These are phyloP conservation scores for Pseudococcus viburni DNA, from an alignment of 2,888 invertebrate genomes.

Conservation along the genomic window DNA sequence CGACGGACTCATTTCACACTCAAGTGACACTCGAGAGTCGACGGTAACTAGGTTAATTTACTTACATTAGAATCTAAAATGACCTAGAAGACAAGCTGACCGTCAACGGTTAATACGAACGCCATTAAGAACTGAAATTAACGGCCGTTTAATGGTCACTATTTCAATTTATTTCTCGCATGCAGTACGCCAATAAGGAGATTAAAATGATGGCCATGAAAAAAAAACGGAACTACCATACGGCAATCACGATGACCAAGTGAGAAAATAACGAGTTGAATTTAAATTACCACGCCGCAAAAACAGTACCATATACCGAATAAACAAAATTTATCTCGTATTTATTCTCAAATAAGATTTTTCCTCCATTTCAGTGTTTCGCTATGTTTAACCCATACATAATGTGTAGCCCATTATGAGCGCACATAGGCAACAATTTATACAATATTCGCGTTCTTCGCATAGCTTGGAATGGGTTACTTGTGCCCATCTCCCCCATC, in stretches of 20 bases:
- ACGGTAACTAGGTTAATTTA: conserved; percentile 64
- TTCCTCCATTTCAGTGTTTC: background rate
- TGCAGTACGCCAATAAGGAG: conserved; percentile 58
- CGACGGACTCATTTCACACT: conserved; percentile 59
- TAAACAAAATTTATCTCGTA: conserved; percentile 2
- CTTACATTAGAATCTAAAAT: conserved; percentile 63
- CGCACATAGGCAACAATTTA: background rate
- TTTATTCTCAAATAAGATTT: background rate
- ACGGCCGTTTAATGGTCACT: conserved; percentile 63
- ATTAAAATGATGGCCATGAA: conserved; percentile 57
- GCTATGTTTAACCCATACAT: background rate
- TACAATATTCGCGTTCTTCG: background rate
- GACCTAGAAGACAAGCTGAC: conserved; percentile 66
- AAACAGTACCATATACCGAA: background rate
- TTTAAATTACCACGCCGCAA: conserved; percentile 11
- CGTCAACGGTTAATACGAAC: conserved; percentile 62
- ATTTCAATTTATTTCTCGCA: conserved; percentile 62
- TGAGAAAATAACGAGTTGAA: conserved; percentile 23
- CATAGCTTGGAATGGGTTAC: background rate
- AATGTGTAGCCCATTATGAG: background rate
- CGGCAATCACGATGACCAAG: conserved; percentile 51
- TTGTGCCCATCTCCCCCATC: background rate
- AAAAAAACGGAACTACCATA: conserved; percentile 30
- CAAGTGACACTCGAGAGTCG: conserved; percentile 57
- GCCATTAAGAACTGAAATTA: conserved; percentile 62